Base-by-base conservation (phyloP, 2,888 invertebrate species). In the Drosophila borborema region DNA sequence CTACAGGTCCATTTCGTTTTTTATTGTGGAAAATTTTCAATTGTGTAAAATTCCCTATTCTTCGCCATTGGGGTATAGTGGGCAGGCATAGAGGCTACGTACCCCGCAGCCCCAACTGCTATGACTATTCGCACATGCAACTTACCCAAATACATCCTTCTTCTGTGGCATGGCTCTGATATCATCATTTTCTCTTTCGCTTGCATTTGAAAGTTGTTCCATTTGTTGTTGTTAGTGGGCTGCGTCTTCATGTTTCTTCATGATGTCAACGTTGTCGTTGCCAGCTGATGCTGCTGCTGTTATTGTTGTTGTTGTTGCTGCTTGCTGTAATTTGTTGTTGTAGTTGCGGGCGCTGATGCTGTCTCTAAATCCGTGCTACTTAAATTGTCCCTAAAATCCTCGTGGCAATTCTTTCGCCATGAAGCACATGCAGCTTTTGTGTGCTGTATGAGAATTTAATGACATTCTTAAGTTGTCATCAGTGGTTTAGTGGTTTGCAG, bases 401-500 rank as follows among this genome's bases (percentile, higher is more conserved):
- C 89, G 90, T 82, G 90, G 90, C 90, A 89, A 84, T 88, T 90
- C 82, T 86, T 84, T 82, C 71, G 77, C 84, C 82, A 82, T 89
- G 80, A 79, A 82, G 85, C 86, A 90, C 85, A 83, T 90, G 83
- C 79, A 90, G 89, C 83, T 90, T 83, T 84, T 80, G 86, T 88
- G 73, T 65, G 75, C 77, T 89, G 81, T 85, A 89, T 89, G 91
- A 81, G 88, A 89, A 90, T 86, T 83, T 90, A 90, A 91, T 90
- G 91, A 90, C 89, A 89, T 90, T 90, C 90, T 90, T 90, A 90
- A 91, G 90, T 91, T 90, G 91, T 91, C 90, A 90, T 90, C 90
- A 90, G 91, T 80, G 83, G 82, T 72, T 89, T 90, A 90, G 89
- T 77, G 82, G 79, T 63, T 81, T 80, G 66, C 74, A 74, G 70